These are phyloP conservation scores for Ciconia maguari DNA, from an alignment of 2,113 vertebrate species.

Conservation along the genomic window DNA sequence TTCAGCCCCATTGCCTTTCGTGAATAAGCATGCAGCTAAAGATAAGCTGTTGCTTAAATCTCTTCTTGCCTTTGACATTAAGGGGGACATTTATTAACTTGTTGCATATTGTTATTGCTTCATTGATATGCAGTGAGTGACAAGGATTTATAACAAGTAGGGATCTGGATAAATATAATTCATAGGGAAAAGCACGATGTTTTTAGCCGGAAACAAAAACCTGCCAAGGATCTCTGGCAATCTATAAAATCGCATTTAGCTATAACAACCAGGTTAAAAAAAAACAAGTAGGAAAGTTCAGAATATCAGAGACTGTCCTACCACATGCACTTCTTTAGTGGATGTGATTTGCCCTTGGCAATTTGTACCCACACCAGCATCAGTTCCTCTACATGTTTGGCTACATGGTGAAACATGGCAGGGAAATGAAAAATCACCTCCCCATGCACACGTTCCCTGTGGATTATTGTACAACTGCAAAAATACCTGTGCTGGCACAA, in stretches of 20 bases:
- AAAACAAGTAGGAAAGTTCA: background rate
- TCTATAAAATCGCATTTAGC: background rate
- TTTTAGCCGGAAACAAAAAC: background rate
- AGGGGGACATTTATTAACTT: background rate
- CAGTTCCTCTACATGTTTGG: background rate
- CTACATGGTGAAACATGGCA: fast-evolving
- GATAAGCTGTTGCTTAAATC: background rate
- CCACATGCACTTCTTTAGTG: background rate
- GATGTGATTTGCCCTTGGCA: background rate
- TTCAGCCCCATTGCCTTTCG: background rate
- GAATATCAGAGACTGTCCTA: background rate
- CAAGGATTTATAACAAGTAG: background rate
- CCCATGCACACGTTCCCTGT: fast-evolving
- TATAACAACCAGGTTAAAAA: background rate
- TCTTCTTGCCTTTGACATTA: background rate
- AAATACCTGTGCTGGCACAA: background rate
- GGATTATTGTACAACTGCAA: background rate
- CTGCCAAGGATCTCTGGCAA: background rate
- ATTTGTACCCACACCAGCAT: background rate
- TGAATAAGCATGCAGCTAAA: background rate
- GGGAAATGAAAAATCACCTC: background rate
- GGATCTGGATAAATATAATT: background rate
- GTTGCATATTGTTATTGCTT: background rate
- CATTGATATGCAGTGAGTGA: background rate
- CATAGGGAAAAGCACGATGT: background rate